These are phyloP conservation scores for Perithous albicinctus DNA, from an alignment of 2,888 invertebrate genomes.

Conservation along the genomic window DNA sequence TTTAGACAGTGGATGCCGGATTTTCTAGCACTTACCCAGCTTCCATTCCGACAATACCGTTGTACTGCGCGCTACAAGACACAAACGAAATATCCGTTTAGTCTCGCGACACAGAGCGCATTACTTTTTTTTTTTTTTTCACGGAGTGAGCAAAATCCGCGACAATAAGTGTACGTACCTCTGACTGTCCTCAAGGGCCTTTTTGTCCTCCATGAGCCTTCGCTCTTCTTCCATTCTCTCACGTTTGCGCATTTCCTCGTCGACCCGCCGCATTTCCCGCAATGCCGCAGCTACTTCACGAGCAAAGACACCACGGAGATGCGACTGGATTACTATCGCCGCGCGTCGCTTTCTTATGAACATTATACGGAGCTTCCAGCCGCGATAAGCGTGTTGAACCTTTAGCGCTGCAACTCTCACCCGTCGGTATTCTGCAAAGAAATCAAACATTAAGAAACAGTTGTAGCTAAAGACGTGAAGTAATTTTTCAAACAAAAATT, in stretches of 20 bases:
- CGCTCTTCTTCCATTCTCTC: conserved; percentile 91
- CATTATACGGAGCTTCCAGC: conserved; percentile 93
- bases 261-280: conserved; percentile 94
- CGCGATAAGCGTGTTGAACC: conserved; percentile 94
- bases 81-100: conserved; percentile 75
- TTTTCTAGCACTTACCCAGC: conserved; percentile 85
- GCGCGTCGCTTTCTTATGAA: conserved; percentile 93
- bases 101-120: conserved; percentile 54
- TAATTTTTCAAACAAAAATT: background rate
- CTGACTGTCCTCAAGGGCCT: conserved; percentile 88
- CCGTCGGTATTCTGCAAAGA: conserved; percentile 87
- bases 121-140: conserved; percentile 5
- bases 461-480: background rate
- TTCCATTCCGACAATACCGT: conserved; percentile 86
- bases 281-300: conserved; percentile 94
- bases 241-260: conserved; percentile 93
- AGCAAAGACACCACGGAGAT: conserved; percentile 95
- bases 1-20: conserved; percentile 44
- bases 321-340: conserved; percentile 94
- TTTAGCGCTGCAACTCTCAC: conserved; percentile 89
- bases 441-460: conserved; percentile 17
- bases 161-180: conserved; percentile 83
- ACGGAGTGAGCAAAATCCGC: conserved; percentile 6
- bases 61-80: conserved; percentile 85
- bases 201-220: conserved; percentile 86